A percentile compares a stretch with the other conserved stretches of the same genome.
phyloP scores from a whole-genome alignment of 1,140 invertebrate species.

The Laupala kohalensis region DNA sequence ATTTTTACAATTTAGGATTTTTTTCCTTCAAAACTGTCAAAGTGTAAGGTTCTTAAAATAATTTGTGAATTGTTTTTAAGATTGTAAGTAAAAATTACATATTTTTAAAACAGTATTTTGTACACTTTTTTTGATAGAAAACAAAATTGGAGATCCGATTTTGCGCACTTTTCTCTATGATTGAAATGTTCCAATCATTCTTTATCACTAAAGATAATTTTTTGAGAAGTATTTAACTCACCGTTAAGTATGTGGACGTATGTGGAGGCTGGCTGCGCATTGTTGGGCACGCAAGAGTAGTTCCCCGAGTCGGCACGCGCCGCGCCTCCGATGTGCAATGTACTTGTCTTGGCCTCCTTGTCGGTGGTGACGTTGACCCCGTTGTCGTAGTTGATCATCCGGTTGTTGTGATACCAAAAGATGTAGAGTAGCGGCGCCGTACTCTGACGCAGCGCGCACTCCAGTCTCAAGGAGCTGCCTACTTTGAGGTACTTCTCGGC shows the following conservation, averaged over 20 bases:
- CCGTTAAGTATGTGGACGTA: slow-evolving; percentile 78
- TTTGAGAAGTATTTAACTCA: slow-evolving; percentile 16
- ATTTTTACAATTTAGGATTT: no score
- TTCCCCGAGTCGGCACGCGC: slow-evolving; percentile 66
- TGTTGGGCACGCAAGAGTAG: slow-evolving; percentile 76
- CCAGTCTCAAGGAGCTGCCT: slow-evolving; percentile 63
- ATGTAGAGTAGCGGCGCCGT: slow-evolving; percentile 71
- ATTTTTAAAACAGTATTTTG: no score
- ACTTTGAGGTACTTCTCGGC: slow-evolving; percentile 74
- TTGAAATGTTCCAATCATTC: no score
- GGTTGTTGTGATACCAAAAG: slow-evolving; percentile 82
- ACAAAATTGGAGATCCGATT: no score
- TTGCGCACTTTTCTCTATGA: no score
- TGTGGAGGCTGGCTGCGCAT: slow-evolving; percentile 68
- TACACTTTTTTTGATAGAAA: no score
- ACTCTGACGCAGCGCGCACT: slow-evolving; percentile 64
- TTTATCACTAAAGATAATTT: no score
- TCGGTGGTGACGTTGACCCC: slow-evolving; percentile 71
- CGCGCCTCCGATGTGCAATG: slow-evolving; percentile 49
- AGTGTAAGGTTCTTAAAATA: no score
- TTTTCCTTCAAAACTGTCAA: no score
- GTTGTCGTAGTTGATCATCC: slow-evolving; percentile 80
- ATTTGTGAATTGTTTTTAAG: no score
- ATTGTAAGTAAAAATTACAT: no score
- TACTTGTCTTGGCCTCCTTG: slow-evolving; percentile 38